These are phyloP conservation scores for Hippoglossus hippoglossus DNA, from an alignment of 2,797 vertebrate genomes.

Conservation along the genomic window DNA sequence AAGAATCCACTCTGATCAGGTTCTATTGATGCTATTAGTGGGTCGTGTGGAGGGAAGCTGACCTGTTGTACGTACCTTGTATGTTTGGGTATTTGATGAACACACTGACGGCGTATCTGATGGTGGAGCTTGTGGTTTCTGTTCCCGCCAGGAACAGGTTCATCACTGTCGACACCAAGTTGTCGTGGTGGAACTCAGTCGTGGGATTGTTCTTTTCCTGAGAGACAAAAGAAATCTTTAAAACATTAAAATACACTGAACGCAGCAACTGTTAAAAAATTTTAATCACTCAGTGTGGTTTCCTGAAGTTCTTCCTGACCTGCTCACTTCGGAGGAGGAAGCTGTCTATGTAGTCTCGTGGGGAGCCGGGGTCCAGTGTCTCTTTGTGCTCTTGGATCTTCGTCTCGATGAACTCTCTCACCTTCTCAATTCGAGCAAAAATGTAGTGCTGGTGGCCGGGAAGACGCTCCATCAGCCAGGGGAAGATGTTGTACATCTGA, in stretches of 20 bases:
- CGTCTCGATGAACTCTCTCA: conserved; percentile 65
- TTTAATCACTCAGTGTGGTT: neutral
- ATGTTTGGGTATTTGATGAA: conserved; percentile 83
- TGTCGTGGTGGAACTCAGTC: conserved; percentile 81
- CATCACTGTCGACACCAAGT: conserved; percentile 79
- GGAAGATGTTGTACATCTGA: conserved; percentile 80
- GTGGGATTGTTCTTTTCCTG: conserved; percentile 76
- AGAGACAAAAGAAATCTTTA: neutral
- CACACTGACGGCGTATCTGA: conserved; percentile 80
- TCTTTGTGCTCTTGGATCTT: conserved; percentile 73
- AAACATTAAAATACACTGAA: no score
- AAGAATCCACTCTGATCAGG: neutral
- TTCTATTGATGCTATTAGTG: no score
- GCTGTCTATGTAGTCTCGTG: conserved; percentile 83
- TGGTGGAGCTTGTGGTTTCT: conserved; percentile 81
- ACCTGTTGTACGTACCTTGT: conserved; percentile 75
- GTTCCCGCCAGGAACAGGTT: conserved; percentile 84
- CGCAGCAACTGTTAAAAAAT: no score
- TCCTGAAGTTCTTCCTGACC: conserved; percentile 30
- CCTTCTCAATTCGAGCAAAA: conserved; percentile 44
- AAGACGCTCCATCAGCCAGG: conserved; percentile 71
- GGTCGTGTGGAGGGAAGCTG: no score
- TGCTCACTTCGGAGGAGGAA: conserved; percentile 78
- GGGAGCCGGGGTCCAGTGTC: conserved; percentile 66
- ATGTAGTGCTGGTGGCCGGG: conserved; percentile 64